phyloP scores from a whole-genome alignment of 2,797 vertebrate species.

The Lutra lutra region DNA sequence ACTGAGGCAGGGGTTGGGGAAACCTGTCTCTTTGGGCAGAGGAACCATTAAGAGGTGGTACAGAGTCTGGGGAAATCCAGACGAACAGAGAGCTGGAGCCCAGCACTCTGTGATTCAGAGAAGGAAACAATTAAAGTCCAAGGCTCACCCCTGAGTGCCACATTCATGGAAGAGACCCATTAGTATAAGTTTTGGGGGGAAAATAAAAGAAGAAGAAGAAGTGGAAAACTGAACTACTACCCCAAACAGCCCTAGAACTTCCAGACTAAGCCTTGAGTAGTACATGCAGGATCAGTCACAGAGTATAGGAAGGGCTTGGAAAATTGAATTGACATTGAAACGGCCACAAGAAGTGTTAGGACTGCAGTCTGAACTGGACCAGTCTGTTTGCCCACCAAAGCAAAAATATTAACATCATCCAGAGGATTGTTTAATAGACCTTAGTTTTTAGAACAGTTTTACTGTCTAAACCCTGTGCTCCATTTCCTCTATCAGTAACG shows the following conservation, averaged over 20 bases:
- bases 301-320: neutral
- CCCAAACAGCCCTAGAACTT: neutral
- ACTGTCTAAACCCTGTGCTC: too few relatives aligned
- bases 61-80: neutral
- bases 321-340: neutral
- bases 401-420: neutral
- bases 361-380: neutral
- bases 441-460: too few relatives aligned
- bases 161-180: neutral
- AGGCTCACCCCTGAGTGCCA: neutral
- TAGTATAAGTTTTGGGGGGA: neutral
- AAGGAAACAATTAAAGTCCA: neutral
- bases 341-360: neutral
- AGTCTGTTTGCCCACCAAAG: neutral
- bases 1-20: neutral
- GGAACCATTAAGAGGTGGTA: neutral
- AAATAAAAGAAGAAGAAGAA: too few relatives aligned
- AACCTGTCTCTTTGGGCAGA: neutral
- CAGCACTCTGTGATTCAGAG: neutral
- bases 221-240: neutral
- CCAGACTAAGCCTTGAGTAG: neutral
- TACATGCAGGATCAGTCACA: neutral
- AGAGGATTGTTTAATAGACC: neutral
- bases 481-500: too few relatives aligned
- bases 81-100: neutral